Evolutionary conservation across 92 coral and sea anemone species (phyloP).

Genomic region (Palythoa heliodiscus): DNA sequence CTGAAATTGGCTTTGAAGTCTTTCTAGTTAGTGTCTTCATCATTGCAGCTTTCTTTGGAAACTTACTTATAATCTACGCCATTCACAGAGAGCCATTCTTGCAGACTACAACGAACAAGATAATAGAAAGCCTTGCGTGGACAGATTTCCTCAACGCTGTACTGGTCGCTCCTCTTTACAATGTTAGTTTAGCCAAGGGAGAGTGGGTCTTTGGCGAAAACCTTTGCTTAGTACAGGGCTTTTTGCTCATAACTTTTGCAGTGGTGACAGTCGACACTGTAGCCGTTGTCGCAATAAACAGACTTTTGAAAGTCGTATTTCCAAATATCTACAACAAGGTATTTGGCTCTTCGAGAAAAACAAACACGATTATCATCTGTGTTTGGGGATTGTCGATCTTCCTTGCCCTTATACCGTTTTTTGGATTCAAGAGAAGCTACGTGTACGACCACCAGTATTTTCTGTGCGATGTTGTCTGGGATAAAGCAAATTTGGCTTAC

Average conservation of each 20-base stretch:
- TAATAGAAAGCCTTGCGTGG: conserved; percentile 34
- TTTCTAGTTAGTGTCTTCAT: conserved; percentile 3
- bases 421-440: conserved; percentile 16
- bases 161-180: not conserved
- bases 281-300: conserved; percentile 28
- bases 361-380: conserved; percentile 1
- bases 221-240: conserved; percentile 12
- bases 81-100: conserved; percentile 26
- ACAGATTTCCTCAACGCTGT: conserved; percentile 28
- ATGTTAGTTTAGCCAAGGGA: conserved; percentile 26
- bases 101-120: conserved; percentile 25
- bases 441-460: conserved; percentile 21
- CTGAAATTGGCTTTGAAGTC: conserved; percentile 18
- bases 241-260: conserved; percentile 25
- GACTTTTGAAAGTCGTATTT: conserved; percentile 30
- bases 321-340: conserved; percentile 11
- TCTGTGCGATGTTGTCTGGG: conserved; percentile 29
- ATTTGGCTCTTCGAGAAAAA: conserved; percentile 25
- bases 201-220: conserved; percentile 19
- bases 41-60: conserved; percentile 32
- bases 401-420: conserved; percentile 14
- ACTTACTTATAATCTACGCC: conserved; percentile 27
- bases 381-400: conserved; percentile 31
- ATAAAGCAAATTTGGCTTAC: conserved; percentile 20
- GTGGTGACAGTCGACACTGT: conserved; percentile 32